Evolutionary conservation across 2,888 invertebrate species (phyloP).

Genomic region (Tipula unca): DNA sequence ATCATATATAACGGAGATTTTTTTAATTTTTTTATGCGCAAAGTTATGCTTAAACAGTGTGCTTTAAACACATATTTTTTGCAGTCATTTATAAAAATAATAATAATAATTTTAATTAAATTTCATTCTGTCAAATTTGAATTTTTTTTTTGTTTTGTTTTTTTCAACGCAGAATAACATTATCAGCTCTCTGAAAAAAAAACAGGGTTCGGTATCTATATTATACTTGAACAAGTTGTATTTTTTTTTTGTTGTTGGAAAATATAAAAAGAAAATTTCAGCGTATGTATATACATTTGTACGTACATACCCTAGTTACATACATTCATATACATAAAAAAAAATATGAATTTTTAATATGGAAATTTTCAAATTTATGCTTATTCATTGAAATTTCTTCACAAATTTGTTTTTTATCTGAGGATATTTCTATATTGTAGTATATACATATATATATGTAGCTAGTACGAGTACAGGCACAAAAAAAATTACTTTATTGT

Average conservation of each 20-base stretch:
- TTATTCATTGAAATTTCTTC: neutral
- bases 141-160: too few species aligned
- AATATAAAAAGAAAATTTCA: neutral
- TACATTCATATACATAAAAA: neutral
- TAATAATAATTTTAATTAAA: slow-evolving; percentile 1
- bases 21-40: too few species aligned
- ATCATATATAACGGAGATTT: neutral
- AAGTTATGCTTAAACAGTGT: neutral
- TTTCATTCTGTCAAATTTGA: neutral
- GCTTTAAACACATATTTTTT: neutral
- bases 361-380: slow-evolving; percentile 8
- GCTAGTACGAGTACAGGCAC: neutral
- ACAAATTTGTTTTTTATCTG: slow-evolving; percentile 8
- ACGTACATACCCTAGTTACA: too few species aligned
- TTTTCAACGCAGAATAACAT: neutral
- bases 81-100: neutral
- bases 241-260: neutral
- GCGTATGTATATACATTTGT: neutral
- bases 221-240: neutral
- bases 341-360: slow-evolving; percentile 4
- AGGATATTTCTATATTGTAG: neutral
- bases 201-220: neutral
- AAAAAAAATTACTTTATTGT: neutral
- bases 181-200: neutral
- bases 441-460: too few species aligned